A percentile compares a stretch with the other conserved stretches of the same genome.
Conservation (phyloP, 2,797 vertebrate species). For the Sebastes taczanowskii region DNA sequence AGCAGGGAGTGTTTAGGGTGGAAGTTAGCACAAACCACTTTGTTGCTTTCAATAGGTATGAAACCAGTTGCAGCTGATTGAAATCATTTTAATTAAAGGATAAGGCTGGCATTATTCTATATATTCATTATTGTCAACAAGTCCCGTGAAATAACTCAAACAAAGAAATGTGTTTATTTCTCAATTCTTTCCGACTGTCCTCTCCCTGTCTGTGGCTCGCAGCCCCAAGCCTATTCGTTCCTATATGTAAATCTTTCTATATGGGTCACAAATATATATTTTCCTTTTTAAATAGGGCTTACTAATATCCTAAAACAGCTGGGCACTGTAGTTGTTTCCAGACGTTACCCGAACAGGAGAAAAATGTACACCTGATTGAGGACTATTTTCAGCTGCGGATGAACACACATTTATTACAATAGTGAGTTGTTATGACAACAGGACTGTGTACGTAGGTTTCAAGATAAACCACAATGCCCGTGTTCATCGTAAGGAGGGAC, state of each 20-base stretch:
- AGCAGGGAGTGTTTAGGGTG: constrained; percentile 25
- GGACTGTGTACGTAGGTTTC: not conserved
- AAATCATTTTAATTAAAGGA: constrained; percentile 16
- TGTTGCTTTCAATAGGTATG: constrained; percentile 11
- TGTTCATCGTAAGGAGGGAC: not conserved
- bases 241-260: not conserved
- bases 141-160: not conserved
- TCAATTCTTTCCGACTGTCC: not conserved
- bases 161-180: not conserved
- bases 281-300: not conserved
- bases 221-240: not conserved
- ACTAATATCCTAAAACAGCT: not conserved
- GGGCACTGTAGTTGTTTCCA: not conserved
- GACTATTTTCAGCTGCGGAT: not conserved
- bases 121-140: not conserved
- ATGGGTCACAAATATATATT: not conserved
- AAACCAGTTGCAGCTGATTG: constrained; percentile 5
- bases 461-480: not conserved
- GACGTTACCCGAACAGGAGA: not conserved
- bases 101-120: not conserved
- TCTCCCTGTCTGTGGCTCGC: not conserved
- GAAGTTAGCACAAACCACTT: constrained; percentile 33
- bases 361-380: not conserved
- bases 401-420: not conserved
- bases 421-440: not conserved